Percentiles rank a stretch among this genome's conserved stretches.
phyloP scores from a whole-genome alignment of 2,113 vertebrate species.

The Pterocles orientalis region DNA sequence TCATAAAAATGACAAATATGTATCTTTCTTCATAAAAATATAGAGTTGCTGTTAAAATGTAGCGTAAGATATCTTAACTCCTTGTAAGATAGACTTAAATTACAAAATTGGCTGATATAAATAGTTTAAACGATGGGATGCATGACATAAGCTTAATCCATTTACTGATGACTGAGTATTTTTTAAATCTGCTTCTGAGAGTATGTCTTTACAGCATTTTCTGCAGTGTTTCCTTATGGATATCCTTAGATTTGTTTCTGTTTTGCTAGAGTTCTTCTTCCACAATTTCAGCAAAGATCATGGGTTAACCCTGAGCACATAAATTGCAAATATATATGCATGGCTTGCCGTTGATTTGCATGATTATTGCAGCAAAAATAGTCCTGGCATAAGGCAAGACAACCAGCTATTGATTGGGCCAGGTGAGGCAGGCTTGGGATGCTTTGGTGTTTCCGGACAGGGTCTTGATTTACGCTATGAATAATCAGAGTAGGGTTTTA shows the following conservation, averaged over 20 bases:
- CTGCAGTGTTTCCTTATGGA: background rate
- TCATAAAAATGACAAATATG: slow-evolving; percentile 42
- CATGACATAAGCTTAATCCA: background rate
- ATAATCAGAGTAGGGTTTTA: slow-evolving; percentile 13
- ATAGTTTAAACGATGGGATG: background rate
- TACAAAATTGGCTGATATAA: slow-evolving; percentile 27
- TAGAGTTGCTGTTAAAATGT: slow-evolving; percentile 19
- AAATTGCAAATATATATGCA: slow-evolving; percentile 55
- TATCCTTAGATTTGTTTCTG: background rate
- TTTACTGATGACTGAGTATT: background rate
- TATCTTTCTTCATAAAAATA: slow-evolving; percentile 41
- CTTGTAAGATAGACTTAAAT: slow-evolving; percentile 33
- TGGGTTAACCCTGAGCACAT: background rate
- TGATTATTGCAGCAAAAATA: slow-evolving; percentile 9
- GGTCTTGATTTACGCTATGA: slow-evolving; percentile 37
- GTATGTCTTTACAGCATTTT: background rate
- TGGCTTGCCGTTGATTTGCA: slow-evolving; percentile 32
- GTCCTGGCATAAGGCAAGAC: slow-evolving; percentile 35
- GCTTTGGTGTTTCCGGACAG: background rate
- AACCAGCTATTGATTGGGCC: slow-evolving; percentile 23
- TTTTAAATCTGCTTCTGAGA: background rate
- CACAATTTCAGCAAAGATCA: background rate
- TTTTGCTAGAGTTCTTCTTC: background rate
- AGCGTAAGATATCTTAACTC: slow-evolving; percentile 1
- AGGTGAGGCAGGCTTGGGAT: background rate